These are phyloP conservation scores for Psylliodes chrysocephalus DNA, from an alignment of 2,888 invertebrate genomes.

Conservation along the genomic window DNA sequence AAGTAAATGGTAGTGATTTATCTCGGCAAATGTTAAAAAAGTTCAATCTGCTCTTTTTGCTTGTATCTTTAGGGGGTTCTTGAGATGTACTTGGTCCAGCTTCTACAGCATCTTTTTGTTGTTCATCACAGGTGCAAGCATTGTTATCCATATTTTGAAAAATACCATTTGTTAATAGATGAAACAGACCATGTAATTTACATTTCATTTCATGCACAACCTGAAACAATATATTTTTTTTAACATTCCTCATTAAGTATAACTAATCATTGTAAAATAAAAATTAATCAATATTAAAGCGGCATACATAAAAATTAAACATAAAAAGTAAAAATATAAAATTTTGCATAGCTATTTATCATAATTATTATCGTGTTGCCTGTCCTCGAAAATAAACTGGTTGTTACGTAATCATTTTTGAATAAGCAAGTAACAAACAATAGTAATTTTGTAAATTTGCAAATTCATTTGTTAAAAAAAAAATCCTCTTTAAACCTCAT, in stretches of 20 bases:
- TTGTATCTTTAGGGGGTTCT: conserved; percentile 50
- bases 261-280: too few relatives aligned
- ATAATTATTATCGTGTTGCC: too few relatives aligned
- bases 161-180: conserved; percentile 29
- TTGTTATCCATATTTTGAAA: conserved; percentile 42
- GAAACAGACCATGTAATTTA: conserved; percentile 35
- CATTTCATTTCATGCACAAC: conserved; percentile 37
- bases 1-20: conserved; percentile 56
- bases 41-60: conserved; percentile 55
- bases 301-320: too few relatives aligned
- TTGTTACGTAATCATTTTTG: background rate
- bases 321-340: too few relatives aligned
- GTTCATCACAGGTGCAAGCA: conserved; percentile 56
- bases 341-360: too few relatives aligned
- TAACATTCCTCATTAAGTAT: too few relatives aligned
- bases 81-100: conserved; percentile 49
- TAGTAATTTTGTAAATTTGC: too few relatives aligned
- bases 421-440: background rate
- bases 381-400: conserved; percentile 2
- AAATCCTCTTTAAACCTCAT: too few relatives aligned
- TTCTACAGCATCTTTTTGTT: conserved; percentile 48
- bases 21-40: conserved; percentile 59
- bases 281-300: too few relatives aligned
- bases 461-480: too few relatives aligned
- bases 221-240: background rate